Percentiles rank a stretch among this genome's conserved stretches.
Evolutionary conservation across 2,797 vertebrate genomes (phyloP).

Genomic region (Epinephelus malabaricus): DNA sequence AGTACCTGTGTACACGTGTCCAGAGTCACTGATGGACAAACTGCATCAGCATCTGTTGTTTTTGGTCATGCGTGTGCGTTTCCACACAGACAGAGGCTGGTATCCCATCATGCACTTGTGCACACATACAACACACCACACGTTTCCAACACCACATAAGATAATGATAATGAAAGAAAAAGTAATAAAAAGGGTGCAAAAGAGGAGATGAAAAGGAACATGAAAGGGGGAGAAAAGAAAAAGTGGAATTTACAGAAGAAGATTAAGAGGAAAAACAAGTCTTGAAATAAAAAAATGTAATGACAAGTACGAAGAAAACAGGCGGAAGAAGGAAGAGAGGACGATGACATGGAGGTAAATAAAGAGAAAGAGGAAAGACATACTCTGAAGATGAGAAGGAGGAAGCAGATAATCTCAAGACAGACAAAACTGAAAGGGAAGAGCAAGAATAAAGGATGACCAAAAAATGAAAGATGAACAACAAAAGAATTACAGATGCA

Average conservation of each 20-base stretch:
- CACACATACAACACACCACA: too few species aligned
- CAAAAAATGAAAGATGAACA: background rate
- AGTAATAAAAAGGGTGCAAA: background rate
- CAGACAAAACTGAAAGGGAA: background rate
- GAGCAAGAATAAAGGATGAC: background rate
- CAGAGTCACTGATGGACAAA: too few species aligned
- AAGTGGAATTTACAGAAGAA: background rate
- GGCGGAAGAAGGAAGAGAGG: background rate
- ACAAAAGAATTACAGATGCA: background rate
- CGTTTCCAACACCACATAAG: too few species aligned
- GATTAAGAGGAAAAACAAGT: background rate
- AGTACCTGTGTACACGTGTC: too few species aligned
- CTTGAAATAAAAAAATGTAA: background rate
- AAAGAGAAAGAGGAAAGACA: background rate
- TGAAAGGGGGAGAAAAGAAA: background rate
- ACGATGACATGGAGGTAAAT: background rate
- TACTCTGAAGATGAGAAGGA: background rate
- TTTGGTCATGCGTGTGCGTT: too few species aligned
- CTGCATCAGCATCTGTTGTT: too few species aligned
- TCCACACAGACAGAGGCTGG: too few species aligned
- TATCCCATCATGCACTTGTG: too few species aligned
- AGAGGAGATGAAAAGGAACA: background rate
- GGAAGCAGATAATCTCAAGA: background rate
- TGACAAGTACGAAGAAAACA: background rate
- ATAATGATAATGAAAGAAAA: background rate